Evolutionary conservation across 2,888 invertebrate species (phyloP), one percentile per base, ranked within the genome.

Genomic region (Phytoseiulus persimilis): DNA sequence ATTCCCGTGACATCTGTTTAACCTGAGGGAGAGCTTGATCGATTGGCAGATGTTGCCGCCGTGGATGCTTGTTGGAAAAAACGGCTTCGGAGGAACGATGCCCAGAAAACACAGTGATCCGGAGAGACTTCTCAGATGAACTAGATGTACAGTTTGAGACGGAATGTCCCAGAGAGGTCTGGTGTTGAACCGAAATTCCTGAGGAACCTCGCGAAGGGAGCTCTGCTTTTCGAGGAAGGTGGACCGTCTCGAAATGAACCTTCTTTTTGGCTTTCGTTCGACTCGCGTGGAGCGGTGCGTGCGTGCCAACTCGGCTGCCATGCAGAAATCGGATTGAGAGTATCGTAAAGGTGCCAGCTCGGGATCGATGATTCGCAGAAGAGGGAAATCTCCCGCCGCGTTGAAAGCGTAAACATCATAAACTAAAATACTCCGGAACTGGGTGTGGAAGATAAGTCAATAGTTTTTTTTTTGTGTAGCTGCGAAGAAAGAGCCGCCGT

Each of bases 341-440:
- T 28, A 65, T 65, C 65, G 23, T 65, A 65, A 65, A 65, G 18
- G 65, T 65, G 65, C 2, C 65, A 65, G 65, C 65, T 28, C 65
- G 65, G 28, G 18, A 65, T 65, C 65, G 65, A 28, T 28, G 65
- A 65, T 28, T 65, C 65, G 65, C 14, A 14, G 65, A 28, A 65
- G 28, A 28, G 28, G 18, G 65, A 18, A 65, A 65, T 65, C 65
- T 65, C 65, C 23, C 18, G 18, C 9, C 65, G 2, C 11, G 18
- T 65, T 23, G 65, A 28, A 65, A 65, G 65, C 65, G 65, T 65
- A 65, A 65, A 65, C 65, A 65, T 65, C 65, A 65, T 65, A 65
- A 65, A 65, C 65, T 65, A 65, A 65, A 65, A 65, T 65, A 65
- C 65, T 65, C 65, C 65, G 65, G 65, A 65, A 65, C 65, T 65